Evolutionary conservation across 2,113 vertebrate species (phyloP).

Genomic region (Epinephelus cyanopodus): DNA sequence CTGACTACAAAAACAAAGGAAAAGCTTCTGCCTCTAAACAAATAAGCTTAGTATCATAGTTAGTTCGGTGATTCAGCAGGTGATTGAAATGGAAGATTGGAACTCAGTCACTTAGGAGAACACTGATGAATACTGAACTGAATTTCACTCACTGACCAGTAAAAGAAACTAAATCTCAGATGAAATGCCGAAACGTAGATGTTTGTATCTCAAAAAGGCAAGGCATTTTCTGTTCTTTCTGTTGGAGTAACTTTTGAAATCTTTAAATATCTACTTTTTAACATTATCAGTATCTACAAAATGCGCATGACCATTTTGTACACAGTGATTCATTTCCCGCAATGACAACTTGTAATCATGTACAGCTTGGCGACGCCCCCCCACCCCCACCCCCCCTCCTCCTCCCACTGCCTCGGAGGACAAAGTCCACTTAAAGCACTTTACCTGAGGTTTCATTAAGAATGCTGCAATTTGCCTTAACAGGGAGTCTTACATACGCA

Average conservation of each 20-base stretch:
- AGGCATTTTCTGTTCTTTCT: conserved; percentile 92
- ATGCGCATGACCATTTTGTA: conserved; percentile 90
- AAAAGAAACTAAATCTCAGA: conserved; percentile 66
- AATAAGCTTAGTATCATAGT: conserved; percentile 57
- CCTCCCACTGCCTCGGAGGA: conserved; percentile 79
- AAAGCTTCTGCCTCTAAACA: conserved; percentile 55
- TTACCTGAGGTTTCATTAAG: conserved; percentile 96
- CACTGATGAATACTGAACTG: conserved; percentile 46
- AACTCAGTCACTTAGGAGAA: conserved; percentile 48
- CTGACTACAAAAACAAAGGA: conserved; percentile 48
- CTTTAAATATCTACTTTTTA: conserved; percentile 90
- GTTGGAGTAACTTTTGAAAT: conserved; percentile 72
- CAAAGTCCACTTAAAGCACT: conserved; percentile 89
- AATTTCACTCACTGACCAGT: conserved; percentile 20
- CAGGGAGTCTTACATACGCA: conserved; percentile 87
- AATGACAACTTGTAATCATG: conserved; percentile 78
- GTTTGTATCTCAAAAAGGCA: conserved; percentile 89
- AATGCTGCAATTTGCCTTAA: conserved; percentile 89
- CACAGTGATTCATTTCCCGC: conserved; percentile 90
- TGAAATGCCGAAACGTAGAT: conserved; percentile 77
- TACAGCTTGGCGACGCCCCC: conserved; percentile 85
- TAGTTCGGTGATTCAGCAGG: conserved; percentile 54
- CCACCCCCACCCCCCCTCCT: conserved; percentile 3
- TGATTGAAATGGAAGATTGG: conserved; percentile 66
- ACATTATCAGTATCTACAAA: conserved; percentile 94